Base-by-base conservation (phyloP, 2,113 vertebrate genomes). In the Rhagologus leucostigma region DNA sequence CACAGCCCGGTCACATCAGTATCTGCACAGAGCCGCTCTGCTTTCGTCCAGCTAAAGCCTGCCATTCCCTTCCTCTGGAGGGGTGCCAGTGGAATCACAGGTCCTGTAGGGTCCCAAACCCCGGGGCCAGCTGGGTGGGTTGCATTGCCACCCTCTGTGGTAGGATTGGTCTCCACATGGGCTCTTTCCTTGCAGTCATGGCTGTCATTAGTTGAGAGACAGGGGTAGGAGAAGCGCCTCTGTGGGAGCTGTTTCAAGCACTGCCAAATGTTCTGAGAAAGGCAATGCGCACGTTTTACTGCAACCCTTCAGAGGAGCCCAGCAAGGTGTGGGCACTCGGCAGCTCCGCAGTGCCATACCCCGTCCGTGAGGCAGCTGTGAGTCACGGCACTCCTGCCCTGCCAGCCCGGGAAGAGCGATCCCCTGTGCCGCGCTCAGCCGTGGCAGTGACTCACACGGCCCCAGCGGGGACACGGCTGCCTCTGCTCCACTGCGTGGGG, bases 201-300 rank as follows among this genome's bases (percentile, higher is more conserved):
- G 44, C 47, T 74, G 44, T 47, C 49, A 13, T 68, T 53, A 75
- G 33, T 1, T 73, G 30, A 29, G 85, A 26, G 4, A 9, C 6
- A 2, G 14, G 8, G 9, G 3, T 2, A 18, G 15, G 69, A 29
- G 16, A 27, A 42, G 17, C 4, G 0, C 22, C 7, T 55, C n/a
- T 63, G 19, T 6, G 23, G 62, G 44, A 87, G 59, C 64, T 71
- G 35, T 53, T 91, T 57, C 41, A 68, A 64, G 53, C 73, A 8
- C 80, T 75, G 27, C 39, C 44, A 56, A 42, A 52, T 42, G 41
- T 39, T 52, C 76, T 76, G 74, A 74, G 47, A 80, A 67, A 64
- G 55, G 47, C 49, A 37, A 7, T 1, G 35, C 15, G 11, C 7
- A 6, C 3, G 0, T 26, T 90, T 41, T 59, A 16, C 50, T 71